Conservation (phyloP, 2,888 invertebrate genomes). For the Eurytoma adleriae region DNA sequence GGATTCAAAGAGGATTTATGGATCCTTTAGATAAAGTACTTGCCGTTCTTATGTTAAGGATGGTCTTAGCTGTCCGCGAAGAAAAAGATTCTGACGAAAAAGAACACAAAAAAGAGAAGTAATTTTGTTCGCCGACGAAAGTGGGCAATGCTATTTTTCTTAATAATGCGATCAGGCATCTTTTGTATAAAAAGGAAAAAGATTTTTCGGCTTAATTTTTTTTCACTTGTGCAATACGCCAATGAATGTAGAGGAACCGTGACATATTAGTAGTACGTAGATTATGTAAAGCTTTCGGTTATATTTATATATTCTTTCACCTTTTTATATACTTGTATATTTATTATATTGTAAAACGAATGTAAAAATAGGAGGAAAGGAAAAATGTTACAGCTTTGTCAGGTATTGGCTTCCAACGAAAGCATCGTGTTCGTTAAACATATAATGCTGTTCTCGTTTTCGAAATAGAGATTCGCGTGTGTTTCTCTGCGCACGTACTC, state of each 20-base stretch:
- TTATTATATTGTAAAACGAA: constrained; percentile 26
- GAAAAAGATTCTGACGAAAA: constrained; percentile 69
- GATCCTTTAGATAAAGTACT: constrained; percentile 97
- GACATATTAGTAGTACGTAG: constrained; percentile 13
- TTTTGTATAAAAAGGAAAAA: constrained; percentile 4
- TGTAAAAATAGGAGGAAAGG: constrained; percentile 2
- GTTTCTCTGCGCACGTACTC: background rate
- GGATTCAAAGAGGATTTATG: constrained; percentile 98
- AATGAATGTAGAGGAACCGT: background rate
- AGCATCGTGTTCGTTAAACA: constrained; percentile 7
- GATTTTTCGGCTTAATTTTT: constrained; percentile 4
- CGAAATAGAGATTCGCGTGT: constrained; percentile 26
- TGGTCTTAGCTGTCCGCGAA: constrained; percentile 78
- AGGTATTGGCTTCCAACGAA: constrained; percentile 15
- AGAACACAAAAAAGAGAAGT: constrained; percentile 69
- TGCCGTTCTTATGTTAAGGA: constrained; percentile 85
- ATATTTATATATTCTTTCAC: constrained; percentile 8
- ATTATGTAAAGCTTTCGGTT: constrained; percentile 17
- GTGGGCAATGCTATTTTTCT: background rate
- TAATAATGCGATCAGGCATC: background rate
- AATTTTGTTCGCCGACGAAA: constrained; percentile 12
- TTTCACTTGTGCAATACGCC: background rate
- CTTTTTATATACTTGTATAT: constrained; percentile 34
- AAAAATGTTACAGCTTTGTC: constrained; percentile 10
- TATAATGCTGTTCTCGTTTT: constrained; percentile 26